These are phyloP conservation scores for Bovichtus diacanthus DNA, from an alignment of 2,797 vertebrate species.

Conservation along the genomic window DNA sequence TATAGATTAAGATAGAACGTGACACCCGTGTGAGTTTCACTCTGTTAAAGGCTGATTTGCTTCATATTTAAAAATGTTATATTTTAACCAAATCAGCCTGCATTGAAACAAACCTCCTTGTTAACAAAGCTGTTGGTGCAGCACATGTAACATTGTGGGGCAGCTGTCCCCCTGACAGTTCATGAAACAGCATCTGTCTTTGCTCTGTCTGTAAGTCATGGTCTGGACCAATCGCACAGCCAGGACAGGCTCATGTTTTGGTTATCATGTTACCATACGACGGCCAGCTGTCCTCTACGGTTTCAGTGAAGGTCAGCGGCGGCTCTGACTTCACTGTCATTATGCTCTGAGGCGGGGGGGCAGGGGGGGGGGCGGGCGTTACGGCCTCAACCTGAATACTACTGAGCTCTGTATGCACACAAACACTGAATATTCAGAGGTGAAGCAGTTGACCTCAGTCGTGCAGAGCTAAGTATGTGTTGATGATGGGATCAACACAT, in stretches of 20 bases:
- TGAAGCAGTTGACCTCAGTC: no score
- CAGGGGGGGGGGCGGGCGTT: not conserved
- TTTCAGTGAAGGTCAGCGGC: slow-evolving; percentile 45
- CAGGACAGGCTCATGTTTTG: slow-evolving; percentile 53
- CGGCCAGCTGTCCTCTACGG: slow-evolving; percentile 62
- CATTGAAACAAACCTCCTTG: not conserved
- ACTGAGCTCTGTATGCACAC: slow-evolving; percentile 1
- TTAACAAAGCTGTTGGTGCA: slow-evolving; percentile 30
- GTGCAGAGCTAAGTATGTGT: no score
- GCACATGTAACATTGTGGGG: slow-evolving; percentile 11
- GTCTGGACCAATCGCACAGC: slow-evolving; percentile 27
- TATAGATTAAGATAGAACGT: no score
- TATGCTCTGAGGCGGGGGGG: not conserved
- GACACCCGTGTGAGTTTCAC: not conserved
- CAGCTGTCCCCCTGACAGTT: slow-evolving; percentile 64
- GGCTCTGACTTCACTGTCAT: slow-evolving; percentile 14
- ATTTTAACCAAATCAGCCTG: not conserved
- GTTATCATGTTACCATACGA: slow-evolving; percentile 58
- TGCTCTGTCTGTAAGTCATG: slow-evolving; percentile 20
- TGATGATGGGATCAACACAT: no score
- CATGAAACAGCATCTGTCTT: slow-evolving; percentile 63
- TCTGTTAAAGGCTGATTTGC: rapidly evolving
- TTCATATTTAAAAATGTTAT: not conserved
- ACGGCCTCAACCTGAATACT: slow-evolving; percentile 7
- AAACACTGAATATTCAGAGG: not conserved